Conservation (phyloP, 2,888 invertebrate species). For the Calephelis perditalis region DNA sequence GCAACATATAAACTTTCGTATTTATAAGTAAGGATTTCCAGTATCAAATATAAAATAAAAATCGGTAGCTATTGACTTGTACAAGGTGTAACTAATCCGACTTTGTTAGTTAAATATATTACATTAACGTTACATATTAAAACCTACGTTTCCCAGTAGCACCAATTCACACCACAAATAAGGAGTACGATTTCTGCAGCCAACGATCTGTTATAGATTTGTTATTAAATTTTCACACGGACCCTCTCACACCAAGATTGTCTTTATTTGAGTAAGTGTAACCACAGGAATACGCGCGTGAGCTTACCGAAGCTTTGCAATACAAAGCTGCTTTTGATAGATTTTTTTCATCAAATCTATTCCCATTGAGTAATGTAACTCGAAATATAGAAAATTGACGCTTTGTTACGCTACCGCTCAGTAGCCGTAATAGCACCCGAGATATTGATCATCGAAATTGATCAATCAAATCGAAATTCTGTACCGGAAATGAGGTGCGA, state of each 20-base stretch:
- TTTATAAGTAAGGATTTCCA: no score
- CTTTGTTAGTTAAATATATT: no score
- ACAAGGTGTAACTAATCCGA: no score
- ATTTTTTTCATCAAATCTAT: constrained; percentile 38
- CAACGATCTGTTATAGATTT: constrained; percentile 68
- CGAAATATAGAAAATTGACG: constrained; percentile 51
- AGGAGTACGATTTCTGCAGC: constrained; percentile 65
- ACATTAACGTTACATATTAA: no score
- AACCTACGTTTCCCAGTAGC: constrained; percentile 66
- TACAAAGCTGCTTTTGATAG: constrained; percentile 43
- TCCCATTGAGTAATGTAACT: constrained; percentile 49
- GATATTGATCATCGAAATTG: constrained; percentile 73
- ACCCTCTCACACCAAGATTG: constrained; percentile 65
- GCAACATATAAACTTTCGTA: no score
- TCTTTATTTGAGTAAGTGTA: constrained; percentile 75
- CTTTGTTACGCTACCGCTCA: constrained; percentile 42
- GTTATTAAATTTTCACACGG: constrained; percentile 78
- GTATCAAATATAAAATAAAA: no score
- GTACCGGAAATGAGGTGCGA: constrained; percentile 74
- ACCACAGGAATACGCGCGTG: constrained; percentile 61
- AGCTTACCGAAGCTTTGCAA: constrained; percentile 36
- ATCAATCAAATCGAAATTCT: constrained; percentile 72
- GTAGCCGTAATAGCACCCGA: constrained; percentile 71
- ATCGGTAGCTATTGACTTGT: no score
- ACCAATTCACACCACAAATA: constrained; percentile 66